Percentiles rank a stretch among this genome's conserved stretches.
Evolutionary conservation across 1,140 invertebrate genomes (phyloP).

Genomic region (Leptoteleia sp.): DNA sequence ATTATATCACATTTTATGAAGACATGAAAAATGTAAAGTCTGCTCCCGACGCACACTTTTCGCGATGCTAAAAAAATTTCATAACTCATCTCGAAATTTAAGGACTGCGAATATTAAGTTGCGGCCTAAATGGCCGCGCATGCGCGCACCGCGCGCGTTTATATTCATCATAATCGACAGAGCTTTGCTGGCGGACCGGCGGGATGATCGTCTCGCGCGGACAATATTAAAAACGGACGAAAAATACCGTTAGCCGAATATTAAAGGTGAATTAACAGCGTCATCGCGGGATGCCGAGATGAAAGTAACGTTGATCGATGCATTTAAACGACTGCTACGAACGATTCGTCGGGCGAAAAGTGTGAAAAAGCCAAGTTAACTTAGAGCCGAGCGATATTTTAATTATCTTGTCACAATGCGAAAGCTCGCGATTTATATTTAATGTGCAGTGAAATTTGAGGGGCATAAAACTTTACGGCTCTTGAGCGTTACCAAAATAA

Average conservation of each 20-base stretch:
- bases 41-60: slow-evolving; percentile 30
- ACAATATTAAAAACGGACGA: slow-evolving; percentile 1
- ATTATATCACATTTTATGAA: slow-evolving; percentile 53
- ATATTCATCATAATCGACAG: too few species aligned
- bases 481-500: slow-evolving; percentile 21
- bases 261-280: too few species aligned
- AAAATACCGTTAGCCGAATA: background rate
- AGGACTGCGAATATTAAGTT: slow-evolving; percentile 34
- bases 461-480: slow-evolving; percentile 15
- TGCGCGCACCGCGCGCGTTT: too few species aligned
- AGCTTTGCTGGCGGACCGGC: too few species aligned
- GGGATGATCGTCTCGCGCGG: slow-evolving; percentile 1
- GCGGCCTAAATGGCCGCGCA: slow-evolving; percentile 18
- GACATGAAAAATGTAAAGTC: slow-evolving; percentile 46
- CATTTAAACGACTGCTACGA: too few species aligned
- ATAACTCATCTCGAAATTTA: slow-evolving; percentile 45
- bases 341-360: background rate
- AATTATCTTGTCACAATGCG: slow-evolving; percentile 1
- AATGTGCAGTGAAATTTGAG: slow-evolving; percentile 22
- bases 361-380: background rate
- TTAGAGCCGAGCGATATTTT: background rate
- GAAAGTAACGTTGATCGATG: background rate
- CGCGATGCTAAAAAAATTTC: slow-evolving; percentile 21
- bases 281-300: background rate
- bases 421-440: slow-evolving; percentile 17